A percentile compares a stretch with the other conserved stretches of the same genome.
Evolutionary conservation across 2,888 invertebrate species (phyloP).

Genomic region (Megalurothrips usitatus): DNA sequence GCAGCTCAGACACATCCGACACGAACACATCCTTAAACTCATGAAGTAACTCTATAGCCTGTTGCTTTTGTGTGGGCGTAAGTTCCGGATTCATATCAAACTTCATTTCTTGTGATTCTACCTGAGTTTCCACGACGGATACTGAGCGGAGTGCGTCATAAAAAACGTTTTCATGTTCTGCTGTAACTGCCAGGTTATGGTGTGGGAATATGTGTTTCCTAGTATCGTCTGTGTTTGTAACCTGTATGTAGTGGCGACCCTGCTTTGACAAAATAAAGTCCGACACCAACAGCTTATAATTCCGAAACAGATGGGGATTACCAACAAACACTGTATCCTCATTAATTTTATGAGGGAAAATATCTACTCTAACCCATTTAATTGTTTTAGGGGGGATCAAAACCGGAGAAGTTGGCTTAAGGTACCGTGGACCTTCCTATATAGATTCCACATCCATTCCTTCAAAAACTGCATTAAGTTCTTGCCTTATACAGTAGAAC

Average conservation of each 20-base stretch:
- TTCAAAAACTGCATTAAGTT: not conserved
- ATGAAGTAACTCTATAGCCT: not conserved
- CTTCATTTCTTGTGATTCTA: no score
- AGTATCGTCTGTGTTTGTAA: no score
- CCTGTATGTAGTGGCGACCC: no score
- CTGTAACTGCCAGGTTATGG: no score
- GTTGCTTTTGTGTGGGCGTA: not conserved
- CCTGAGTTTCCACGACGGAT: no score
- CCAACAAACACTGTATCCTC: not conserved
- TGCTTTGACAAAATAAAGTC: no score
- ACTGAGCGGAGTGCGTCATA: no score
- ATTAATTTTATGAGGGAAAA: not conserved
- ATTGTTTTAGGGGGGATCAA: not conserved
- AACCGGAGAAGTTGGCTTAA: not conserved
- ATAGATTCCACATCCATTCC: not conserved
- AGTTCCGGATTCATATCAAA: not conserved
- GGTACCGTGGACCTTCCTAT: not conserved
- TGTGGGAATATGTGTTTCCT: no score
- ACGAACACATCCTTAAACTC: not conserved
- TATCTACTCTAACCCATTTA: not conserved
- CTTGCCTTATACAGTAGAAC: no score
- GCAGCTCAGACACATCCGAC: not conserved
- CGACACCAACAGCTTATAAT: not conserved
- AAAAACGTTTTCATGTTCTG: no score
- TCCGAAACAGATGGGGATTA: not conserved